Percentiles rank a stretch among this genome's conserved stretches.
These are phyloP conservation scores for Urosaurus nigricauda DNA, from an alignment of 2,797 vertebrate species.

Conservation along the genomic window DNA sequence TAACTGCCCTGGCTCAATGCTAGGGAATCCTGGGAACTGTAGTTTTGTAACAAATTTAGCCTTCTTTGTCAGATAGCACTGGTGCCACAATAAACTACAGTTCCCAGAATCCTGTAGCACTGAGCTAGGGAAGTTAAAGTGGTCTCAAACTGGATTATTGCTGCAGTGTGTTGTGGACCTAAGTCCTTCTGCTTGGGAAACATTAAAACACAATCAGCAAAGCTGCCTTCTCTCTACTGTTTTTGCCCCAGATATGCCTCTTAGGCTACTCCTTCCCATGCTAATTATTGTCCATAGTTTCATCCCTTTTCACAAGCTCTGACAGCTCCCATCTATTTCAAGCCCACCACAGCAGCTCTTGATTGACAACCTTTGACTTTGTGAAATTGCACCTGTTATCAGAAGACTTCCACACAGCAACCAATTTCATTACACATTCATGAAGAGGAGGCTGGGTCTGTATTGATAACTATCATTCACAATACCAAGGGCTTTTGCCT, in stretches of 20 bases:
- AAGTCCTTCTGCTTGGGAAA: not conserved
- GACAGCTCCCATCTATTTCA: not conserved
- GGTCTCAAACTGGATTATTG: no score
- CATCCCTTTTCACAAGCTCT: not conserved
- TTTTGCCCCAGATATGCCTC: not conserved
- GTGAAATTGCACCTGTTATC: slow-evolving; percentile 12
- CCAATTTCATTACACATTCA: slow-evolving; percentile 24
- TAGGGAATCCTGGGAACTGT: no score
- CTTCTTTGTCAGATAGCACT: no score
- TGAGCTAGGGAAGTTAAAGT: no score
- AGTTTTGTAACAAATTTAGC: no score
- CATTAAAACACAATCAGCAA: not conserved
- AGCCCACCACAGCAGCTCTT: not conserved
- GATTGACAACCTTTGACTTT: not conserved
- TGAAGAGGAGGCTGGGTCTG: not conserved
- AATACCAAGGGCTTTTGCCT: not conserved
- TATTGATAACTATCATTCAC: slow-evolving; percentile 1
- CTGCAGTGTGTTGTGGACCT: no score
- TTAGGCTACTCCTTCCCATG: no score
- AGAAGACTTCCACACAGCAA: slow-evolving; percentile 3
- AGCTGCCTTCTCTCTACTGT: not conserved
- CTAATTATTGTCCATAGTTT: not conserved
- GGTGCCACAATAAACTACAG: no score
- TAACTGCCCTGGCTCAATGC: no score
- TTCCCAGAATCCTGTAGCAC: no score